These are phyloP conservation scores for Genyomyrus donnyi DNA, from an alignment of 2,113 vertebrate species.

Conservation along the genomic window DNA sequence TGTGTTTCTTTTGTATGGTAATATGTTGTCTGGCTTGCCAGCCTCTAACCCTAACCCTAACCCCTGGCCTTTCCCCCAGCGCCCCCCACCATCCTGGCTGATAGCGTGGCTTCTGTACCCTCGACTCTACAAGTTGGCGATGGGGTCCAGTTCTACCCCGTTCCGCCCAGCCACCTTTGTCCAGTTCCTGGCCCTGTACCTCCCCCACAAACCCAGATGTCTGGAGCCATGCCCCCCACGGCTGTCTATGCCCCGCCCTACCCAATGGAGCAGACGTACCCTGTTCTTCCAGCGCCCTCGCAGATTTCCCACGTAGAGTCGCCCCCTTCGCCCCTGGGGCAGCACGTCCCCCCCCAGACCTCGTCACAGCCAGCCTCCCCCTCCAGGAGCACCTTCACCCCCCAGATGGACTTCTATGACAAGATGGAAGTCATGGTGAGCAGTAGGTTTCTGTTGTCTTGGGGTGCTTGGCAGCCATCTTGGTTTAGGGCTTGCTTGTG, in stretches of 20 bases:
- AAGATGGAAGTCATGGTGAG: slow-evolving; percentile 73
- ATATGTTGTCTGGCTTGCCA: neutral
- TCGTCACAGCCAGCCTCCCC: slow-evolving; percentile 44
- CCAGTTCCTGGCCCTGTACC: slow-evolving; percentile 37
- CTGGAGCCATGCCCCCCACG: neutral
- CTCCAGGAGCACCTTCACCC: slow-evolving; percentile 45
- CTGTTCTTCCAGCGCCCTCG: slow-evolving; percentile 42
- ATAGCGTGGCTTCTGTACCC: slow-evolving; percentile 45
- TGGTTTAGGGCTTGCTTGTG: too few relatives aligned
- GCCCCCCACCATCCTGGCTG: slow-evolving; percentile 63
- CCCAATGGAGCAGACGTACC: slow-evolving; percentile 51
- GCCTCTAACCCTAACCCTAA: neutral
- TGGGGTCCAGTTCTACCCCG: slow-evolving; percentile 62
- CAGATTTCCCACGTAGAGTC: slow-evolving; percentile 41
- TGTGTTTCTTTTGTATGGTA: neutral
- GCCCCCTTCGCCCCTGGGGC: slow-evolving; percentile 34
- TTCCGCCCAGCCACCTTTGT: slow-evolving; percentile 44
- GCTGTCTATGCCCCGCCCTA: slow-evolving; percentile 52
- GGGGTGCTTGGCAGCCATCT: neutral
- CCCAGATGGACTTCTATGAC: slow-evolving; percentile 75
- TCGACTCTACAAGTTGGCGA: slow-evolving; percentile 34
- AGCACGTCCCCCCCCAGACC: slow-evolving; percentile 49
- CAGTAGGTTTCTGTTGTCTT: neutral
- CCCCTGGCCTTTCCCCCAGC: slow-evolving; percentile 50
- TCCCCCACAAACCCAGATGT: slow-evolving; percentile 26